Evolutionary conservation across 2,113 vertebrate species (phyloP).

Genomic region (Muscicapa adusta): DNA sequence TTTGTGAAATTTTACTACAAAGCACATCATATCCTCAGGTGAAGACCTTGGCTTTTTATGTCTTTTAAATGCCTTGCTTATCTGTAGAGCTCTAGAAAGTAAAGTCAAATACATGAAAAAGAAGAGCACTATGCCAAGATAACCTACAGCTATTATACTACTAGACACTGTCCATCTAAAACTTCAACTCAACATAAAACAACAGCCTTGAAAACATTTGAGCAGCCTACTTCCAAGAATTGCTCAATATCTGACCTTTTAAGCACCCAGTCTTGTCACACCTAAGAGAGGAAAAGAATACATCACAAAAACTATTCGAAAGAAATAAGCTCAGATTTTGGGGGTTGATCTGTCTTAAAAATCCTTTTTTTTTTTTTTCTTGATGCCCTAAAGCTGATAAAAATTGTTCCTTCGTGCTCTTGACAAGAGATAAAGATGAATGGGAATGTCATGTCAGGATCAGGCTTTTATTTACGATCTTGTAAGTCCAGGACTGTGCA

Average conservation of each 20-base stretch:
- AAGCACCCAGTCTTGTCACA: not conserved
- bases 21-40: not conserved
- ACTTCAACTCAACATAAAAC: not conserved
- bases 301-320: not conserved
- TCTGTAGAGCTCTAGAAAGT: not conserved
- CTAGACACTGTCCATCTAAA: not conserved
- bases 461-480: not conserved
- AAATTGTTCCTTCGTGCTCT: not conserved
- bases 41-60: not conserved
- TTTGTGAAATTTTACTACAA: not conserved
- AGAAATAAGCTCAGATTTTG: not conserved
- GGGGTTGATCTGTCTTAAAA: not conserved
- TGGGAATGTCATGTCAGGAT: not conserved
- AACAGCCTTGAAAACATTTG: not conserved
- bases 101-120: not conserved
- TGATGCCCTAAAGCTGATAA: not conserved
- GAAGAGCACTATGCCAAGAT: not conserved
- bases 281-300: not conserved
- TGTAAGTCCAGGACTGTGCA: not conserved
- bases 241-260: not conserved
- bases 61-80: not conserved
- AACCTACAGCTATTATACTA: not conserved
- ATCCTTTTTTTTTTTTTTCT: not conserved
- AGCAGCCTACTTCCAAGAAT: not conserved
- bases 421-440: not conserved